Conservation (phyloP, 2,113 vertebrate species). For the Rhipidura dahli region DNA sequence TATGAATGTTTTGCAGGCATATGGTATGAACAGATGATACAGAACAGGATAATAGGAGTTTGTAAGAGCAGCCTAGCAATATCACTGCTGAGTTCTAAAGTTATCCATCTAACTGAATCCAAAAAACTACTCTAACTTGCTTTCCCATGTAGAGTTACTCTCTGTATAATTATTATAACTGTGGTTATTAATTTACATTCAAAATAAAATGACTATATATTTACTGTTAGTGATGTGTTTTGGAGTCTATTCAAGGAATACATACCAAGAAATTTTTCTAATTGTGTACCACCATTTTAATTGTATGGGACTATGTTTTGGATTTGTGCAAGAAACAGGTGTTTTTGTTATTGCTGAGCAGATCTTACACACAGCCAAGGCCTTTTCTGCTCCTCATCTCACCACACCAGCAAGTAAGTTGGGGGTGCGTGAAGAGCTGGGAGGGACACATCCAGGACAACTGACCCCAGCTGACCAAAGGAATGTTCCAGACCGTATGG, state of each 20-base stretch:
- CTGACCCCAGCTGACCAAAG: neutral
- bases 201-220: neutral
- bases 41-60: neutral
- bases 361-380: neutral
- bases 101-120: neutral
- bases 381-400: neutral
- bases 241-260: neutral
- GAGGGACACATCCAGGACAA: neutral
- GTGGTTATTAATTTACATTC: neutral
- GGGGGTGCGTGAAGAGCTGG: too few species aligned
- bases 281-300: neutral
- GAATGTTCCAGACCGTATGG: neutral
- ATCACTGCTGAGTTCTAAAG: neutral
- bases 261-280: neutral
- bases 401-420: fast-evolving
- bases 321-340: neutral
- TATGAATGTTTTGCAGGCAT: conserved; percentile 6
- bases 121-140: neutral
- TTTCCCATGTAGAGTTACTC: neutral
- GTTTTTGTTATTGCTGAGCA: neutral
- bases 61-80: neutral
- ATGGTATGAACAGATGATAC: conserved; percentile 11
- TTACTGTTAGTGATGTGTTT: neutral
- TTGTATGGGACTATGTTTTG: neutral
- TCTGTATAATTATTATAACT: neutral